phyloP scores from a whole-genome alignment of 2,888 invertebrate genomes.

The Melieria omissa region DNA sequence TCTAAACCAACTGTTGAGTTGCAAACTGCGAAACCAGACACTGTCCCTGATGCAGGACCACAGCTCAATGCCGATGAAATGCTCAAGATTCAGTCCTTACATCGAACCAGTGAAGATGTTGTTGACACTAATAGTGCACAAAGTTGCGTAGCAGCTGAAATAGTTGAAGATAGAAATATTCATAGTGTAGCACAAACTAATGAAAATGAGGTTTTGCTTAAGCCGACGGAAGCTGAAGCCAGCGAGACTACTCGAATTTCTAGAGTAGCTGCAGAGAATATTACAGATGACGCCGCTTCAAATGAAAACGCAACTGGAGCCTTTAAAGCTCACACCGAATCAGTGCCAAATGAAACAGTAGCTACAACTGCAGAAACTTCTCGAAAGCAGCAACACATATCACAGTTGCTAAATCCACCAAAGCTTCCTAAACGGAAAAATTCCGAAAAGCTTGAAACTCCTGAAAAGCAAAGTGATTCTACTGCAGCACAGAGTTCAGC shows the following conservation, averaged over 20 bases:
- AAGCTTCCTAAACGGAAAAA: conserved; percentile 46
- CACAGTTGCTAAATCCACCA: conserved; percentile 50
- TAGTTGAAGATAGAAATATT: neutral
- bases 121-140: neutral
- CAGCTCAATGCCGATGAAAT: no score
- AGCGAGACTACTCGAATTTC: no score
- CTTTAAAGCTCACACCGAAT: no score
- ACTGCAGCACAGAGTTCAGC: neutral
- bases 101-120: neutral
- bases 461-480: neutral
- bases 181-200: neutral
- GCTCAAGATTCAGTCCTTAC: no score
- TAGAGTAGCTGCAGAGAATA: neutral
- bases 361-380: neutral
- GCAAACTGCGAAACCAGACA: neutral
- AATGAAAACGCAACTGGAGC: neutral
- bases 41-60: no score
- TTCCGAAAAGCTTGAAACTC: neutral
- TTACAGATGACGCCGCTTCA: neutral
- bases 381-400: conserved; percentile 35
- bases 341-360: no score
- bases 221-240: no score
- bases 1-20: neutral
- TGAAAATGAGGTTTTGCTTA: no score
- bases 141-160: neutral